Conservation (phyloP, 2,888 invertebrate genomes). For the Carcina quercana region DNA sequence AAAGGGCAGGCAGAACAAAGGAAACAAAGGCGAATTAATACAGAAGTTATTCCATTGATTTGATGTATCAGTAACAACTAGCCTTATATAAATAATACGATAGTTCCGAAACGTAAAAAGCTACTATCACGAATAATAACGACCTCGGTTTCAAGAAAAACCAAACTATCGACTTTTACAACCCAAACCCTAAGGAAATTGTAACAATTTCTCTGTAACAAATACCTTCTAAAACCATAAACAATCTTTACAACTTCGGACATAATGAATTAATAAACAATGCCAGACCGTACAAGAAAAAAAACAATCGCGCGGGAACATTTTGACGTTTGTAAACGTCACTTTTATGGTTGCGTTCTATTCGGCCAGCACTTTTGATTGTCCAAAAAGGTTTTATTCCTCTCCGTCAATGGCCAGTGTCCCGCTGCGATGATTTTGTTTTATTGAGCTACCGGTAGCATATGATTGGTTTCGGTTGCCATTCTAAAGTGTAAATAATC, state of each 20-base stretch:
- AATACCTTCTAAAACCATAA: slow-evolving; percentile 26
- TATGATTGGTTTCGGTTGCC: slow-evolving; percentile 65
- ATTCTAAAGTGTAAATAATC: slow-evolving; percentile 63
- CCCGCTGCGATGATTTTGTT: slow-evolving; percentile 53
- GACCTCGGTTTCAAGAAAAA: slow-evolving; percentile 7
- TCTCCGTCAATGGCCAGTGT: slow-evolving; percentile 32
- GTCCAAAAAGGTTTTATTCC: slow-evolving; percentile 46
- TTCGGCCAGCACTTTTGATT: slow-evolving; percentile 46
- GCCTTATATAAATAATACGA: too few relatives aligned
- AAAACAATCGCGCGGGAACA: slow-evolving; percentile 46
- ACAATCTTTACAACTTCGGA: slow-evolving; percentile 26
- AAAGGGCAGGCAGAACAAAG: too few relatives aligned
- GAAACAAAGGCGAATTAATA: too few relatives aligned
- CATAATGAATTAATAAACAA: slow-evolving; percentile 40
- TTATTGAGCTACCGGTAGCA: slow-evolving; percentile 57
- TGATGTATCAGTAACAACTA: too few relatives aligned
- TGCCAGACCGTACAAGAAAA: slow-evolving; percentile 22
- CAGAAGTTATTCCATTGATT: too few relatives aligned
- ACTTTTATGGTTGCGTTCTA: slow-evolving; percentile 53
- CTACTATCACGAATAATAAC: too few relatives aligned
- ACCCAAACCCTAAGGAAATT: slow-evolving; percentile 42
- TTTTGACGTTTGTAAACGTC: slow-evolving; percentile 44
- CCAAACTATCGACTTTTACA: slow-evolving; percentile 23
- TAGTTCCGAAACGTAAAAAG: too few relatives aligned
- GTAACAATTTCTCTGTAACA: slow-evolving; percentile 47